Evolutionary conservation across 2,113 vertebrate species (phyloP), one percentile per base, ranked within the genome.

Genomic region (Lophura nycthemera): DNA sequence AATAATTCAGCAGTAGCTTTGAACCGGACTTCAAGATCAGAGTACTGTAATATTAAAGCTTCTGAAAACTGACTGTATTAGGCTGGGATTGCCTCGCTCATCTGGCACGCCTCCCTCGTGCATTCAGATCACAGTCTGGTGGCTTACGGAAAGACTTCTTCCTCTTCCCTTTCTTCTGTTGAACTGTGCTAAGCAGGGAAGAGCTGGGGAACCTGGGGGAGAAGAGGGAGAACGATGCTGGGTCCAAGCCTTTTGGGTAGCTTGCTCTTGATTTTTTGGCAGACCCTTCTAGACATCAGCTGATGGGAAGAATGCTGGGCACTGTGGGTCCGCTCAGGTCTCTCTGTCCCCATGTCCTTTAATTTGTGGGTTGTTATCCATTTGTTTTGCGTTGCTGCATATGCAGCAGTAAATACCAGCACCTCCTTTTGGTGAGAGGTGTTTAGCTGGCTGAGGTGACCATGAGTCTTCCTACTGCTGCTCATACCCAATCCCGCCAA

Each of bases 391-490:
- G 30, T 70, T 83, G 77, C 59, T 91, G n/a, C 16, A 3, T 8
- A 2, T 74, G 71, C 67, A 59, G 14, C 16, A 10, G 15, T 57
- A 21, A 69, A 60, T 32, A 19, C 11, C 43, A 67, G 20, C 20
- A 16, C 34, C 57, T 71, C 27, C 54, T 12, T 54, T 73, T 63
- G 66, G 6, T 27, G 63, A 69, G 19, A 14, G 32, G 10, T 34
- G 20, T 52, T 81, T 43, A 13, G 42, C 11, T 52, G 56, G 32
- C 76, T 34, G 73, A 83, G 57, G 12, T 52, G 30, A 27, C 67
- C 19, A 1, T 2, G 8, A 34, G 8, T 14, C 13, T 78, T 36
- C 6, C n/a, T 10, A 0, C 47, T 38, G 0, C 15, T 60, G 27
- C 47, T 77, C n/a, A 7, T 52, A 20, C n/a, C 12, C 21, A 29